Evolutionary conservation across 2,888 invertebrate genomes (phyloP).

Genomic region (Tipula helvola): DNA sequence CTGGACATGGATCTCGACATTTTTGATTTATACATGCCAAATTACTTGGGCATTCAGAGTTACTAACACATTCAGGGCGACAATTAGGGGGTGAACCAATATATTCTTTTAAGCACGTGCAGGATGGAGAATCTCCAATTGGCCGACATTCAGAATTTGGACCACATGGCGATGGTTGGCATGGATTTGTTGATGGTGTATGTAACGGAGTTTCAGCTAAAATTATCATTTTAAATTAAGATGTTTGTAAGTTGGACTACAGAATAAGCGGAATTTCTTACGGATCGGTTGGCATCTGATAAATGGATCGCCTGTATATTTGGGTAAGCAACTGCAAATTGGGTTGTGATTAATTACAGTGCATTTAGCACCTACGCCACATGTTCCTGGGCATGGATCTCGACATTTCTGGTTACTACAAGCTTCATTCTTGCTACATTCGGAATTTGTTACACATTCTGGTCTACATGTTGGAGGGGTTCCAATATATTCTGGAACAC

Average conservation of each 20-base stretch:
- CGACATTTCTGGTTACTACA: slow-evolving; percentile 59
- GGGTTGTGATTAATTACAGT: slow-evolving; percentile 55
- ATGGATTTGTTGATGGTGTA: slow-evolving; percentile 38
- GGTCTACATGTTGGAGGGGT: slow-evolving; percentile 61
- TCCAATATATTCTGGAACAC: slow-evolving; percentile 50
- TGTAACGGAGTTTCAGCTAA: slow-evolving; percentile 25
- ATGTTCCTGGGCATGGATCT: slow-evolving; percentile 54
- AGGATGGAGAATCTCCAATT: slow-evolving; percentile 52
- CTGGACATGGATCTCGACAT: slow-evolving; percentile 60
- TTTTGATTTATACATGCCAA: slow-evolving; percentile 59
- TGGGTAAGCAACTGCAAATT: slow-evolving; percentile 57
- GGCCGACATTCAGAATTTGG: slow-evolving; percentile 54
- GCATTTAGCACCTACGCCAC: slow-evolving; percentile 48
- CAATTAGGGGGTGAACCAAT: slow-evolving; percentile 61
- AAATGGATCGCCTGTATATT: slow-evolving; percentile 64
- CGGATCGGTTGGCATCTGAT: slow-evolving; percentile 52
- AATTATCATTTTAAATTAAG: slow-evolving; percentile 19
- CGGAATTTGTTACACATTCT: slow-evolving; percentile 57
- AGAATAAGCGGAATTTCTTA: slow-evolving; percentile 27
- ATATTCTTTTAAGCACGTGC: slow-evolving; percentile 57
- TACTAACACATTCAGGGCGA: slow-evolving; percentile 59
- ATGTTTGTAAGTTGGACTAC: neutral
- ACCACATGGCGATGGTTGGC: slow-evolving; percentile 61
- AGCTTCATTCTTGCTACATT: slow-evolving; percentile 50
- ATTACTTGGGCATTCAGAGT: slow-evolving; percentile 55